These are phyloP conservation scores for Tetramorium alpestre DNA, from an alignment of 1,140 invertebrate genomes.

Conservation along the genomic window DNA sequence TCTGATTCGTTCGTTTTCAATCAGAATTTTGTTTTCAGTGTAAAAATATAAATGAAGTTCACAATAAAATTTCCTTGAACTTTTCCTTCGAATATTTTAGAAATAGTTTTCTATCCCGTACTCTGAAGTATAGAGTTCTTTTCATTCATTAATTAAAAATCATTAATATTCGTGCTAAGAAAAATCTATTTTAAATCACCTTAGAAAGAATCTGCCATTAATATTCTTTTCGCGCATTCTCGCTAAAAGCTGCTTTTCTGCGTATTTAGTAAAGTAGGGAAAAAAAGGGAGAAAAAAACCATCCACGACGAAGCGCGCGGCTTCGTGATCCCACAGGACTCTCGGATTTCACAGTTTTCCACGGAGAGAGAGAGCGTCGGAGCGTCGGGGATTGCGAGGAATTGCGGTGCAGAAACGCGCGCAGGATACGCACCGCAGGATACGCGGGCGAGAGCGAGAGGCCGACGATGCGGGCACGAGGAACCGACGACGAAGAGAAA, in stretches of 20 bases:
- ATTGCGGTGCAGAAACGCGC: neutral
- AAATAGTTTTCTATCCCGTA: neutral
- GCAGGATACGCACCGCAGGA: constrained; percentile 40
- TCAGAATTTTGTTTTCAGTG: no score
- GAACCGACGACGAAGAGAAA: neutral
- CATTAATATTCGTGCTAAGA: neutral
- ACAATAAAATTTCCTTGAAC: neutral
- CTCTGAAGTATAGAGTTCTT: neutral
- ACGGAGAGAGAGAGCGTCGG: neutral
- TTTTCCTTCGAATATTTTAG: neutral
- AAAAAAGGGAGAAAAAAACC: neutral
- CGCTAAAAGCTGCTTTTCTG: neutral
- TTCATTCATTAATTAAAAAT: neutral
- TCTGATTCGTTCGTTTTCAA: no score
- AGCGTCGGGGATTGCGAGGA: neutral
- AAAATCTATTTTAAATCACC: neutral
- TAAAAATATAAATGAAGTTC: neutral
- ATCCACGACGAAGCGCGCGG: neutral
- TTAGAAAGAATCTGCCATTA: neutral
- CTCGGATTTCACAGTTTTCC: constrained; percentile 4
- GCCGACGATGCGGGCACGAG: constrained; percentile 3
- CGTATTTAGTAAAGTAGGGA: neutral
- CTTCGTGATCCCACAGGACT: neutral
- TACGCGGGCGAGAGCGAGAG: neutral
- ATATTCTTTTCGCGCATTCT: neutral